Percentiles rank a stretch among this genome's conserved stretches.
phyloP scores from a whole-genome alignment of 2,888 invertebrate species.

The Drosophila macrospina region DNA sequence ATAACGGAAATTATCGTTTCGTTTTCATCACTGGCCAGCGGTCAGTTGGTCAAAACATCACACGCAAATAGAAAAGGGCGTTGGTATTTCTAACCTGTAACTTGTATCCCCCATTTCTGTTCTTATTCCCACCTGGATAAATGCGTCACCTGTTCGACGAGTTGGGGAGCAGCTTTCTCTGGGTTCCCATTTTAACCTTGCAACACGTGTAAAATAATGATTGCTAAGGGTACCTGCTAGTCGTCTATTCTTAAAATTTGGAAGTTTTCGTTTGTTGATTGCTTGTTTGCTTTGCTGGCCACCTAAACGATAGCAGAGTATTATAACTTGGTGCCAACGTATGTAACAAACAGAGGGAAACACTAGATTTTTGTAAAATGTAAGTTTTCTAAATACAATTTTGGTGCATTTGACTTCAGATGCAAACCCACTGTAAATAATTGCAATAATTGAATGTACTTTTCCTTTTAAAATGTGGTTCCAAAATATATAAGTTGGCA shows the following conservation, averaged over 20 bases:
- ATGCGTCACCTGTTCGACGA: constrained; percentile 14
- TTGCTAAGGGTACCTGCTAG: too few species aligned
- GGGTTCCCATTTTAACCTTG: background rate
- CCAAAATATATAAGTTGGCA: too few species aligned
- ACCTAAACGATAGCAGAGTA: background rate
- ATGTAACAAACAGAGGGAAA: too few species aligned
- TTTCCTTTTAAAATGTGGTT: too few species aligned
- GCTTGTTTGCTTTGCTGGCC: background rate
- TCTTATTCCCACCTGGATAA: background rate
- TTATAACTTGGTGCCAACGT: background rate
- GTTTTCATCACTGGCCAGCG: constrained; percentile 62
- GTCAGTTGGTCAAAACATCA: constrained; percentile 29
- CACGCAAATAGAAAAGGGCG: constrained; percentile 1
- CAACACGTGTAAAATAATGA: background rate
- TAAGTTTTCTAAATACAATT: too few species aligned
- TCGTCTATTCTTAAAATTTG: background rate
- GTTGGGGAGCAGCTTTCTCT: background rate
- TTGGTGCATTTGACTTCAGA: too few species aligned
- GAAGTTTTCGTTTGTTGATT: constrained; percentile 1
- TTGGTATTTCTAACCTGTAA: constrained; percentile 1
- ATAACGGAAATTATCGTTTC: constrained; percentile 69
- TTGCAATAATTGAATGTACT: too few species aligned
- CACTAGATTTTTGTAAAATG: too few species aligned
- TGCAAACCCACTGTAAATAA: too few species aligned
- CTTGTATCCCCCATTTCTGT: background rate